phyloP scores from a whole-genome alignment of 2,113 vertebrate species.

The Istiophorus platypterus region DNA sequence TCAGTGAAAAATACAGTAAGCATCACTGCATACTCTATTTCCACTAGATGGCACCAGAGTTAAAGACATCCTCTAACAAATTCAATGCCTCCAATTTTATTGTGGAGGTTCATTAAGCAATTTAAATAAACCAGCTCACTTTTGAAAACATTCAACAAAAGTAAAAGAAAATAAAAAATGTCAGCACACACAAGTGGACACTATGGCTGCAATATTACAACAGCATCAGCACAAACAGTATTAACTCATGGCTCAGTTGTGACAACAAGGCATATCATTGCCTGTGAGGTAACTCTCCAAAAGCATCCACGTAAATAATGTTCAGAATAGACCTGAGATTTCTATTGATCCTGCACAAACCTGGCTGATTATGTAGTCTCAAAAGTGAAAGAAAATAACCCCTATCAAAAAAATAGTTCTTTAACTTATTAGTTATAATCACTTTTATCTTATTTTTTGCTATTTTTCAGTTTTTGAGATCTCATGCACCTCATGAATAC shows the following conservation, averaged over 20 bases:
- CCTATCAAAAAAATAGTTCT: not conserved
- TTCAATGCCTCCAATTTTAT: not conserved
- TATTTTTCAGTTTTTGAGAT: not conserved
- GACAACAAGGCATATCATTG: not conserved
- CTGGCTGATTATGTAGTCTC: too few relatives aligned
- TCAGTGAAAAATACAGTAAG: not conserved
- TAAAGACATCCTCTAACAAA: not conserved
- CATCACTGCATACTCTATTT: not conserved
- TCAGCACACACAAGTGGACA: not conserved
- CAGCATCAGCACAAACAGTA: not conserved
- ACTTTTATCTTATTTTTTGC: too few relatives aligned
- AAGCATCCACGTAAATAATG: not conserved
- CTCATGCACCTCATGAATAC: not conserved
- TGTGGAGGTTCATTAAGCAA: not conserved
- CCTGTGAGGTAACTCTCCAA: not conserved
- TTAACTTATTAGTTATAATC: not conserved
- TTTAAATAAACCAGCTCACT: not conserved
- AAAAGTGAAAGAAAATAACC: not conserved
- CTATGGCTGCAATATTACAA: not conserved
- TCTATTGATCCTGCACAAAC: not conserved
- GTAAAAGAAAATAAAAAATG: not conserved
- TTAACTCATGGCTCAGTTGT: not conserved
- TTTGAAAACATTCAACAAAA: not conserved
- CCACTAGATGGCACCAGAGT: slow-evolving; percentile 51
- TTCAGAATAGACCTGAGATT: not conserved